Percentiles rank a stretch among this genome's conserved stretches.
Evolutionary conservation across 1,140 invertebrate genomes (phyloP).

Genomic region (Alviniconcha marisindica): DNA sequence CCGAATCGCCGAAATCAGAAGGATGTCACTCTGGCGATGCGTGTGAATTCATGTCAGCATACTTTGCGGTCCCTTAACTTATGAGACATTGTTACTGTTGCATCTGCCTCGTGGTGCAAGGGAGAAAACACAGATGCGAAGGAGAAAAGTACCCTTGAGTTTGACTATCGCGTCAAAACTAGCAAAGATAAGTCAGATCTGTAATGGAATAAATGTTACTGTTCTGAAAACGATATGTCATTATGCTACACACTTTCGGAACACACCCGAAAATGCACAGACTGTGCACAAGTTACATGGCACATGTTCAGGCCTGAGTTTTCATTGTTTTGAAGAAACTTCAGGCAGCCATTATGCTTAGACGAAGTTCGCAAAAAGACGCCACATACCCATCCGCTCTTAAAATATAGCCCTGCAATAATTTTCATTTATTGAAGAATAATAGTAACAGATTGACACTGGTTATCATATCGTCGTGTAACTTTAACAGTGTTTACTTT

Average conservation of each 20-base stretch:
- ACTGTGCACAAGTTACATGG: not conserved
- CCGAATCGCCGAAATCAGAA: no score
- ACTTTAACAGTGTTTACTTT: no score
- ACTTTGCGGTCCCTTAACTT: not conserved
- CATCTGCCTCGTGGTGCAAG: not conserved
- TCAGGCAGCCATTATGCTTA: not conserved
- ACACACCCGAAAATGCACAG: no score
- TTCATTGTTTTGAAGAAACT: not conserved
- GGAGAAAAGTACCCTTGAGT: no score
- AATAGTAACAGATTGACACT: no score
- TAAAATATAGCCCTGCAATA: not conserved
- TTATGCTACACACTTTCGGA: no score
- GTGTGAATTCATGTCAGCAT: not conserved
- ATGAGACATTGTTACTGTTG: not conserved
- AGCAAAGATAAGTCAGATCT: no score
- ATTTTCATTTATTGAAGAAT: no score
- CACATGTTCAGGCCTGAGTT: not conserved
- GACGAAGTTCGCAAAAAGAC: not conserved
- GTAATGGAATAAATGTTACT: no score
- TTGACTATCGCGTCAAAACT: no score
- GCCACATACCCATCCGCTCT: not conserved
- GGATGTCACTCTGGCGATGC: not conserved
- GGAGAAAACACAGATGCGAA: slow-evolving; percentile 24
- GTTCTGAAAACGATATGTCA: no score
- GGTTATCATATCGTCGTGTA: no score